Base-by-base conservation (phyloP, 2,113 vertebrate genomes). In the Cyanocitta stelleri region DNA sequence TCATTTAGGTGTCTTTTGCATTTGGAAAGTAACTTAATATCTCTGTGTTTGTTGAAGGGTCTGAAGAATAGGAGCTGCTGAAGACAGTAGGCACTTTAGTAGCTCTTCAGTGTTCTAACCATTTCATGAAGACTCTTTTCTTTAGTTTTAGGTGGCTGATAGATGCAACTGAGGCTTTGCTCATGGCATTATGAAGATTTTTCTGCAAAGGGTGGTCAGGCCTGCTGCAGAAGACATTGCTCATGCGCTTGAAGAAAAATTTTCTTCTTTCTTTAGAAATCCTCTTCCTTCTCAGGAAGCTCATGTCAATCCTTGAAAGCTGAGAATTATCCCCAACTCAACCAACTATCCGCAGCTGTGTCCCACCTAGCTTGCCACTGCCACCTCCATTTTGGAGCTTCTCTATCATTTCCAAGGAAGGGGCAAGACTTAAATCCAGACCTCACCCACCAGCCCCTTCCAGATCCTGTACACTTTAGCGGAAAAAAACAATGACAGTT, bases 361-460 rank as follows among this genome's bases (percentile, higher is more conserved):
- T 49, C 32, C 16, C 20, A 46, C 8, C 20, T 37, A 67, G 2
- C 16, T 69, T 72, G 8, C 11, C 19, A 24, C 46, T 37, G 7
- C 19, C 32, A 51, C 24, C 4, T 68, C 8, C 18, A 6, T 75
- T 78, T 66, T 56, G 35, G 18, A 72, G 6, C 4, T 87, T 24
- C 22, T 74, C 5, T 48, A 2, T 32, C 43, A 79, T 3, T 51
- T 41, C 3, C 16, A 33, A 79, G 39, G 6, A 75, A 54, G 4
- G 15, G 9, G 9, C 11, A 85, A 69, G 10, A 4, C 13, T 44
- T 73, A 69, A 87, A 81, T 11, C 10, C 7, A 71, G 33, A n/a
- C 33, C 6, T 82, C 29, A 67, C 2, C 2, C 7, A 16, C 3
- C 1, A 41, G 3, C 0, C 7, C 6, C 0, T 75, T 83, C 12